Percentiles rank a stretch among this genome's conserved stretches.
phyloP scores from a whole-genome alignment of 2,888 invertebrate species.

The Sarcophaga carnaria region DNA sequence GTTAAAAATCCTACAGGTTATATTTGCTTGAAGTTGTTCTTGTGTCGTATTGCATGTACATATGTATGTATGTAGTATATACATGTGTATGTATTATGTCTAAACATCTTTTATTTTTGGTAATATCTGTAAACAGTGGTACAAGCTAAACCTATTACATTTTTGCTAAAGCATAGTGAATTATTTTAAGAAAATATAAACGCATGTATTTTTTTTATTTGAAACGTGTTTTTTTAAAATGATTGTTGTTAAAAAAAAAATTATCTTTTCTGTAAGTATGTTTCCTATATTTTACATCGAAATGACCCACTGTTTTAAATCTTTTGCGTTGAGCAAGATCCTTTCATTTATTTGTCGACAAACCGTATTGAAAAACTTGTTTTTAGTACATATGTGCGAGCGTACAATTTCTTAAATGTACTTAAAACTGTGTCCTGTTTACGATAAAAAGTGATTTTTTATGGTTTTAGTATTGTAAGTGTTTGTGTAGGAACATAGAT shows the following conservation, averaged over 20 bases:
- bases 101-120: not conserved
- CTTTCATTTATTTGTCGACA: not conserved
- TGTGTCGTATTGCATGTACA: not conserved
- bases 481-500: not conserved
- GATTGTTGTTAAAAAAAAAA: no score
- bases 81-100: not conserved
- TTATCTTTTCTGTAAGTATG: no score
- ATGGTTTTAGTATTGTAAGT: not conserved
- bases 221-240: not conserved
- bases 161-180: not conserved
- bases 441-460: not conserved
- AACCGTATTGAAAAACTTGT: not conserved
- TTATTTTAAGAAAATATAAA: not conserved
- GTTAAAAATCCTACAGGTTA: conserved; percentile 38
- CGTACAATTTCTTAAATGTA: not conserved
- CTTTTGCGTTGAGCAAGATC: not conserved
- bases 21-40: conserved; percentile 20
- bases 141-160: not conserved
- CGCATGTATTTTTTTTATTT: not conserved
- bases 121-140: not conserved
- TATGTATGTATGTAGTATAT: no score
- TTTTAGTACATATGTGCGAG: not conserved
- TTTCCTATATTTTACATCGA: no score
- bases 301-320: no score
- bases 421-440: conserved; percentile 27